Base-by-base conservation (phyloP, 2,113 vertebrate genomes). In the Orthonyx spaldingii region DNA sequence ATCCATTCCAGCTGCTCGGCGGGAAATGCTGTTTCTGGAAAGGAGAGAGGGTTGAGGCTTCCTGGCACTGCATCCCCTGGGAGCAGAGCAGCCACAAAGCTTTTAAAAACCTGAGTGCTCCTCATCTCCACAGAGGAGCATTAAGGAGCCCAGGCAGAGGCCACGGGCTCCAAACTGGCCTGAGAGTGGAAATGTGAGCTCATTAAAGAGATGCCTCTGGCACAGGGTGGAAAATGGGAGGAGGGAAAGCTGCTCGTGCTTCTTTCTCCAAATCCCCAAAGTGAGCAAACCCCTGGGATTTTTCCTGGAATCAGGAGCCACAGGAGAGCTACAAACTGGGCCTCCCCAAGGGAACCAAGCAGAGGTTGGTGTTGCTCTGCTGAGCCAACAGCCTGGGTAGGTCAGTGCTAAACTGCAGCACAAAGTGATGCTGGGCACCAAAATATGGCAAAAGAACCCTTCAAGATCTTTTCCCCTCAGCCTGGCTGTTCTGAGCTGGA, bases 21-120 rank as follows among this genome's bases (percentile, higher is more conserved):
- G 10, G 90, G 94, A 96, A 95, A 49, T 57, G 59, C n/a, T 14
- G 52, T 56, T 97, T 90, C 95, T 95, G 92, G 90, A 77, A 97
- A 64, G 74, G 47, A 19, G 74, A 13, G 32, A 0, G 65, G 1
- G 39, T 13, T 2, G 90, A 93, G 74, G 27, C 39, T 96, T 96
- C 90, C 94, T 79, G 96, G 93, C 82, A 32, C 95, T 74, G 87
- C 1, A 8, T 96, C 96, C 89, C 95, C 32, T 11, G 84, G 19
- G 90, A 93, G 83, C 3, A 1, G 64, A 55, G 91, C 65, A 63
- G 91, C 46, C 35, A 1, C 94, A 80, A 32, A 91, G 77, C 92
- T 52, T 88, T 84, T 94, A 56, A 74, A 39, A 90, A 6, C 71
- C 88, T 90, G 60, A 96, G 93, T 96, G 95, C 92, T 94, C 37